phyloP scores from a whole-genome alignment of 2,888 invertebrate genomes.

The Agriopis aurantiaria region DNA sequence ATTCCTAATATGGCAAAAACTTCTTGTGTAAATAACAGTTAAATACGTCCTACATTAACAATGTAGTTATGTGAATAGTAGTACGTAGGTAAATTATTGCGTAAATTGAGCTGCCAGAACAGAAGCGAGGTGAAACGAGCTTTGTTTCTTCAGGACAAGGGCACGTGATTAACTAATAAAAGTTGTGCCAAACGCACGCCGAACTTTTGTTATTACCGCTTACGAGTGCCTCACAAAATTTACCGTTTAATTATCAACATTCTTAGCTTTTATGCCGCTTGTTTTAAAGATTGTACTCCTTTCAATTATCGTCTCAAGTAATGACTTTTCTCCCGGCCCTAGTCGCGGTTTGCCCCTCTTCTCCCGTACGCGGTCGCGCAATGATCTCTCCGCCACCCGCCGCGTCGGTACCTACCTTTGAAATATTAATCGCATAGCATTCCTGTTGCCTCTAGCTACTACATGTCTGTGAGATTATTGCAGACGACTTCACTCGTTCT shows the following conservation, averaged over 20 bases:
- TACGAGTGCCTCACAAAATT: constrained; percentile 64
- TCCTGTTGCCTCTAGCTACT: constrained; percentile 5
- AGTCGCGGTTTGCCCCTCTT: constrained; percentile 30
- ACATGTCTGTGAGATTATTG: not conserved
- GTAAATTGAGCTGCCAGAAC: not conserved
- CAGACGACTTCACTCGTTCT: not conserved
- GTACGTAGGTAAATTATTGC: no score
- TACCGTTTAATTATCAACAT: constrained; percentile 69
- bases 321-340: constrained; percentile 30
- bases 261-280: constrained; percentile 56
- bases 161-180: constrained; percentile 71
- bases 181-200: constrained; percentile 61
- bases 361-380: constrained; percentile 15
- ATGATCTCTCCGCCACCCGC: not conserved
- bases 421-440: constrained; percentile 31
- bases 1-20: no score
- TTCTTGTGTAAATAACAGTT: no score
- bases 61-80: no score
- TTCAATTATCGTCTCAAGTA: constrained; percentile 46
- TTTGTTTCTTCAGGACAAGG: constrained; percentile 21
- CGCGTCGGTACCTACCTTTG: constrained; percentile 7
- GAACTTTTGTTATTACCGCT: constrained; percentile 74
- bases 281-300: constrained; percentile 52
- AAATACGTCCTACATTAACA: no score
- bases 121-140: constrained; percentile 15